Evolutionary conservation across 2,888 invertebrate genomes (phyloP).

Genomic region (Hirtodrosophila histrioides): DNA sequence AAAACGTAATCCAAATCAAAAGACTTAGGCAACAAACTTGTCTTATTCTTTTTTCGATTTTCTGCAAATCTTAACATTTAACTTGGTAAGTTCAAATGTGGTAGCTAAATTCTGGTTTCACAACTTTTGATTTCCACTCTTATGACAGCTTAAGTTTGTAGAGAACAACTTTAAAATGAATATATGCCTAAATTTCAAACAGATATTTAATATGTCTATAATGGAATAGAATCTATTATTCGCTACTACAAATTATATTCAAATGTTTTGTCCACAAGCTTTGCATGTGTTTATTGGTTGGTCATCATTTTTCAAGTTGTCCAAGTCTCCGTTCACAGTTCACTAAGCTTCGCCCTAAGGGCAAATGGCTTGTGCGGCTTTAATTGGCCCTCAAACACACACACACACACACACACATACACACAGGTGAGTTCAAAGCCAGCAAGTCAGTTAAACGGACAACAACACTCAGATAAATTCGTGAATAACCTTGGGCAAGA

Average conservation of each 20-base stretch:
- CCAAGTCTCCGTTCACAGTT: conserved; percentile 36
- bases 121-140: too few relatives aligned
- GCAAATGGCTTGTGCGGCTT: conserved; percentile 43
- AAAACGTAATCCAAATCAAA: conserved; percentile 16
- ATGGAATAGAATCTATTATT: too few relatives aligned
- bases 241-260: too few relatives aligned
- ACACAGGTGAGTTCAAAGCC: conserved; percentile 49
- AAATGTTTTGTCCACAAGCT: too few relatives aligned
- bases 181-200: too few relatives aligned
- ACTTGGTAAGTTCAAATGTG: neutral
- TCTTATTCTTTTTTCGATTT: neutral
- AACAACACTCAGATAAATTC: conserved; percentile 30
- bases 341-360: conserved; percentile 39
- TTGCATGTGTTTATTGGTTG: too few relatives aligned
- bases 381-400: conserved; percentile 27
- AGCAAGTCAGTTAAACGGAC: conserved; percentile 43
- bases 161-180: too few relatives aligned
- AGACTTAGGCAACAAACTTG: conserved; percentile 50
- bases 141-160: too few relatives aligned
- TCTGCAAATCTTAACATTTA: neutral
- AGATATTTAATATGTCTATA: too few relatives aligned
- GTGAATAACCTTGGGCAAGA: conserved; percentile 61
- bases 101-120: neutral
- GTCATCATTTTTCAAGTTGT: conserved; percentile 9
- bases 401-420: conserved; percentile 5